Percentiles rank a stretch among this genome's conserved stretches.
Conservation (phyloP, 2,888 invertebrate species). For the Saturnia pavonia region DNA sequence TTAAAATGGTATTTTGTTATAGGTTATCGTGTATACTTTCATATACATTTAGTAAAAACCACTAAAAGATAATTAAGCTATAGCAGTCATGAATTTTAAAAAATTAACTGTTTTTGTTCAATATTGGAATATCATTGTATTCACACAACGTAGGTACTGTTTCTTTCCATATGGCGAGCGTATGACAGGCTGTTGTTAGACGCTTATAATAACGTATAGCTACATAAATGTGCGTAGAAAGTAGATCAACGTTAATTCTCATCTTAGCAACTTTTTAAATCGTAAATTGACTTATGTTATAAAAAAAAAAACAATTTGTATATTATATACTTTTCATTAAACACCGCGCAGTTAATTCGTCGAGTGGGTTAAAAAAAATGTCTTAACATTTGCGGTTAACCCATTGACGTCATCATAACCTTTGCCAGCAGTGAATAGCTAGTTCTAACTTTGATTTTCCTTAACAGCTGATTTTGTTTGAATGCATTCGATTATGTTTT, state of each 20-base stretch:
- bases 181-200: no score
- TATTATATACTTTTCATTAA: background rate
- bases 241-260: background rate
- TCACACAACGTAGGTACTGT: no score
- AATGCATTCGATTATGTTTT: slow-evolving; percentile 1
- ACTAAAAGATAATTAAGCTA: no score
- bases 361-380: background rate
- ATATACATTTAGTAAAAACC: no score
- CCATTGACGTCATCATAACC: slow-evolving; percentile 12
- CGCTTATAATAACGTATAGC: no score
- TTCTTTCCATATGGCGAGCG: no score
- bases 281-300: background rate
- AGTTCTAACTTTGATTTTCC: slow-evolving; percentile 8
- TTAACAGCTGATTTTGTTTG: slow-evolving; percentile 4
- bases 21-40: no score
- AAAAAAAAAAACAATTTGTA: background rate
- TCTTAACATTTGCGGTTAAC: slow-evolving; percentile 14
- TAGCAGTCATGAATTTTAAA: no score
- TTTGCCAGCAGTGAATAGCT: background rate
- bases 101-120: no score
- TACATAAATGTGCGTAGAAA: no score
- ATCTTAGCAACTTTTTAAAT: background rate
- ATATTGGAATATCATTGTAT: no score
- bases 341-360: background rate
- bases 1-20: no score